Conservation (phyloP, 2,888 invertebrate species). For the Keiferia lycopersicella region DNA sequence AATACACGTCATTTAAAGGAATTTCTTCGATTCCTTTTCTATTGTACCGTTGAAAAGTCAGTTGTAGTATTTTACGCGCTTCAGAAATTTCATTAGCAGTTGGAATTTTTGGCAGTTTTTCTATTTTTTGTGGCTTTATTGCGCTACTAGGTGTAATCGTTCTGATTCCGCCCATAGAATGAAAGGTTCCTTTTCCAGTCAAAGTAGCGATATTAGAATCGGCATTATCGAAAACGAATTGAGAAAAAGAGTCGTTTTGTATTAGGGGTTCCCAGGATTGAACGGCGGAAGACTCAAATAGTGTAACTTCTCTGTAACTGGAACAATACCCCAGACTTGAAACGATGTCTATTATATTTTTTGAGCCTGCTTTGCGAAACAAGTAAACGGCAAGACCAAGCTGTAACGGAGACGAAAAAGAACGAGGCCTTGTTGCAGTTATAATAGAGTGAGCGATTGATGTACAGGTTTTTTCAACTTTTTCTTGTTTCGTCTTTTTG, state of each 20-base stretch:
- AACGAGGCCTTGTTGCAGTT: too few relatives aligned
- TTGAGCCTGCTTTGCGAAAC: too few relatives aligned
- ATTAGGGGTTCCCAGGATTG: slow-evolving; percentile 9
- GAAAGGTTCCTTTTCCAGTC: slow-evolving; percentile 13
- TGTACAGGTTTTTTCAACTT: too few relatives aligned
- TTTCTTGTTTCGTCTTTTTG: too few relatives aligned
- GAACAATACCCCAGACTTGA: slow-evolving; percentile 2
- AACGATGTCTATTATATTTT: too few relatives aligned
- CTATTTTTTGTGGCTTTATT: slow-evolving; percentile 20
- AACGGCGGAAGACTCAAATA: slow-evolving; percentile 21
- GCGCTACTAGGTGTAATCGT: slow-evolving; percentile 23
- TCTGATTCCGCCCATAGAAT: slow-evolving; percentile 18
- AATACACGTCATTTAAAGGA: slow-evolving; percentile 16
- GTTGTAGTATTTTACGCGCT: slow-evolving; percentile 15
- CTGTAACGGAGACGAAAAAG: too few relatives aligned
- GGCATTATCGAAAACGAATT: slow-evolving; percentile 25
- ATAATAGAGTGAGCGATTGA: too few relatives aligned
- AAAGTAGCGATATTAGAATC: slow-evolving; percentile 24
- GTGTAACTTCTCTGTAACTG: slow-evolving; percentile 23
- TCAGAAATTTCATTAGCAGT: slow-evolving; percentile 22
- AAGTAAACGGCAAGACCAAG: too few relatives aligned
- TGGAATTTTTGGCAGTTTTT: slow-evolving; percentile 18
- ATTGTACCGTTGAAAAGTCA: slow-evolving; percentile 21
- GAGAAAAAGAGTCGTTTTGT: not conserved
- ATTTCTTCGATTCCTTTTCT: slow-evolving; percentile 11